phyloP scores from a whole-genome alignment of 2,113 vertebrate genomes.

The Greenwoodochromis staneri region DNA sequence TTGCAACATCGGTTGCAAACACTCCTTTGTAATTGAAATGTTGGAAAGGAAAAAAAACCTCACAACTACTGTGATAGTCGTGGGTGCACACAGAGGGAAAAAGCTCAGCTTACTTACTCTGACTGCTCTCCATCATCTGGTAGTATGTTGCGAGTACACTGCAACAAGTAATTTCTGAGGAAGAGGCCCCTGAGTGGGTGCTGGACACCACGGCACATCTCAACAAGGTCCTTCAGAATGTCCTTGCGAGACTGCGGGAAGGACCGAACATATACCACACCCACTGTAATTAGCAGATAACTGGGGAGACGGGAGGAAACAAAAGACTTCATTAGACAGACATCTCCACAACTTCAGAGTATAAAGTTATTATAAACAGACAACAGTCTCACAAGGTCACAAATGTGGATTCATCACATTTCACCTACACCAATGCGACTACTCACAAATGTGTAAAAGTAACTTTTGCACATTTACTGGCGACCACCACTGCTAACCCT shows the following conservation, averaged over 20 bases:
- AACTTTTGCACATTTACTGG: neutral
- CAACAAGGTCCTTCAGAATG: constrained; percentile 97
- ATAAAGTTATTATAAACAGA: neutral
- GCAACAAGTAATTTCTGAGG: constrained; percentile 94
- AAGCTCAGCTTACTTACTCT: constrained; percentile 75
- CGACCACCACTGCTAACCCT: fast-evolving
- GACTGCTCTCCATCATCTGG: constrained; percentile 94
- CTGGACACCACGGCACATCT: constrained; percentile 99
- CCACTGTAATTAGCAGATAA: constrained; percentile 95
- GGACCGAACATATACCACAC: constrained; percentile 96
- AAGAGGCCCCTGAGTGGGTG: constrained; percentile 94
- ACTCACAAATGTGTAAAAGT: neutral
- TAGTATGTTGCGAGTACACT: constrained; percentile 96
- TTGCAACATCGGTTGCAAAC: neutral
- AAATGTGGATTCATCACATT: neutral
- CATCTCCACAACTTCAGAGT: neutral
- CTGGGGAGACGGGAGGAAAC: constrained; percentile 51
- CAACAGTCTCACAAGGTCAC: neutral
- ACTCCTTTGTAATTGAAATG: neutral
- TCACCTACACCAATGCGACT: neutral
- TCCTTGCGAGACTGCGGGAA: constrained; percentile 99
- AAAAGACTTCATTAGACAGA: neutral
- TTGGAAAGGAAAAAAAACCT: neutral
- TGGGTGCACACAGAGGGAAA: neutral
- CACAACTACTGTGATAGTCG: neutral